Conservation (phyloP, 2,797 vertebrate species). For the Rhodeus uyekii region DNA sequence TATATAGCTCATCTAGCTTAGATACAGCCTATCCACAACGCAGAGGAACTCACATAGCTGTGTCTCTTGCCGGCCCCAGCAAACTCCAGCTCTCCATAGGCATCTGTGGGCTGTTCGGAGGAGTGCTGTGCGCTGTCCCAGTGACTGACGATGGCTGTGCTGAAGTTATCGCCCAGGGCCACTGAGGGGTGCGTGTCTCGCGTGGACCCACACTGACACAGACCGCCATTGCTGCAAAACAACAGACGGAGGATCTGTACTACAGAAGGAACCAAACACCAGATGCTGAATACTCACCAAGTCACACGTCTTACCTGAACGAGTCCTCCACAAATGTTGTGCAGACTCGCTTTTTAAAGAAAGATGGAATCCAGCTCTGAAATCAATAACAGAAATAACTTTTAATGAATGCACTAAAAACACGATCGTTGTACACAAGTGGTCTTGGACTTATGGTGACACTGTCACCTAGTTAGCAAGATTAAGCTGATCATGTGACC, state of each 20-base stretch:
- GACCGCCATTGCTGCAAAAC: slow-evolving; percentile 68
- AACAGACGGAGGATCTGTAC: not conserved
- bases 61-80: slow-evolving; percentile 77
- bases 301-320: slow-evolving; percentile 66
- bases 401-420: not conserved
- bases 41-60: slow-evolving; percentile 78
- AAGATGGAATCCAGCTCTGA: slow-evolving; percentile 87
- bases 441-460: not conserved
- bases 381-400: slow-evolving; percentile 43
- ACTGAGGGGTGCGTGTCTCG: slow-evolving; percentile 74
- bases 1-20: not conserved
- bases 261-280: not conserved
- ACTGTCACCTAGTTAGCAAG: not conserved
- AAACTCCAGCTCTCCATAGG: slow-evolving; percentile 87
- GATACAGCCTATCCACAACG: not conserved
- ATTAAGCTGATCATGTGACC: not conserved
- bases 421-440: not conserved
- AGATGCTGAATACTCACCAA: not conserved
- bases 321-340: slow-evolving; percentile 86
- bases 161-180: slow-evolving; percentile 84
- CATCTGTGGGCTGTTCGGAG: slow-evolving; percentile 85
- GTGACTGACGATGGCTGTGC: slow-evolving; percentile 85
- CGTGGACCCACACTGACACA: slow-evolving; percentile 83
- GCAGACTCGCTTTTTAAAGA: slow-evolving; percentile 87
- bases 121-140: slow-evolving; percentile 86